These are phyloP conservation scores for Montifringilla adamsi DNA, from an alignment of 2,113 vertebrate genomes.

Conservation along the genomic window DNA sequence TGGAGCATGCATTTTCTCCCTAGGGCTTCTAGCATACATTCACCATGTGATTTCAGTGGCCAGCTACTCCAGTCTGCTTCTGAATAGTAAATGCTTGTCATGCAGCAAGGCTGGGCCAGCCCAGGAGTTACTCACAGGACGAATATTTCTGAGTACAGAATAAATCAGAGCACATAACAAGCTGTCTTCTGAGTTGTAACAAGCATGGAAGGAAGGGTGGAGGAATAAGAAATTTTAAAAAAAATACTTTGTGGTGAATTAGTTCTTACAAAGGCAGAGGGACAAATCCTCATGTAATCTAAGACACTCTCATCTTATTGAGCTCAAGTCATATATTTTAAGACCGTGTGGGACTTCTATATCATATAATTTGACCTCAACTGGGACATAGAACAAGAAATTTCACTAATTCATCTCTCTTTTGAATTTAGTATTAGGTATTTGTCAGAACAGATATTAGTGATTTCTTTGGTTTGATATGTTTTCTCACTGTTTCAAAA, in stretches of 20 bases:
- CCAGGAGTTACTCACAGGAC: not conserved
- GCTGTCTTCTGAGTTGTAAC: not conserved
- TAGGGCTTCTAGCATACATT: not conserved
- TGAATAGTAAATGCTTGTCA: not conserved
- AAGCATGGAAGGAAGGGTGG: not conserved
- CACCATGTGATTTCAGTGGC: not conserved
- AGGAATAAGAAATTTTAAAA: not conserved
- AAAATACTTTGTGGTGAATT: not conserved
- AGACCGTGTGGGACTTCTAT: not conserved
- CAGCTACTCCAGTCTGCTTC: not conserved
- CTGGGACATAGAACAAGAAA: not conserved
- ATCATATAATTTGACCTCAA: not conserved
- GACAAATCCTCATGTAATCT: not conserved
- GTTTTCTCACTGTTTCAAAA: not conserved
- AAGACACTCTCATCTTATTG: not conserved
- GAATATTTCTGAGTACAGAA: not conserved
- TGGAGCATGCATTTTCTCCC: rapidly evolving
- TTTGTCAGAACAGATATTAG: not conserved
- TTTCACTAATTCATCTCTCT: not conserved
- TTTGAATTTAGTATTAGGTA: not conserved
- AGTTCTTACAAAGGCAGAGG: not conserved
- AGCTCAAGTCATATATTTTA: not conserved
- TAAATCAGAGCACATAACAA: not conserved
- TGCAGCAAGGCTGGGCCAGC: not conserved
- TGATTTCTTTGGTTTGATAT: not conserved